Conservation (phyloP, 2,113 vertebrate genomes). For the Heloderma charlesbogerti region DNA sequence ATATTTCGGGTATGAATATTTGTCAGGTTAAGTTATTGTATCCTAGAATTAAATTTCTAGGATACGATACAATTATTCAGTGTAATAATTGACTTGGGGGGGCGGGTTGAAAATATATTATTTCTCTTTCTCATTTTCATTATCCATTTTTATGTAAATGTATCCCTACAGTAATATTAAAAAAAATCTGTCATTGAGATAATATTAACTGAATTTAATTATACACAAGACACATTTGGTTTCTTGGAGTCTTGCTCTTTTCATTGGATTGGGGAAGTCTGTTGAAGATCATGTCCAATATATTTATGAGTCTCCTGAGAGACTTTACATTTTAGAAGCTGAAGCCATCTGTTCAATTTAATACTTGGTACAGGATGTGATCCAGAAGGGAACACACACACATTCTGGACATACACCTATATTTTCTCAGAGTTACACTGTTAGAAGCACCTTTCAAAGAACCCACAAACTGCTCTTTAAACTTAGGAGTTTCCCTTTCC, state of each 20-base stretch:
- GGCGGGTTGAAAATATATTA: neutral
- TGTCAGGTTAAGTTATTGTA: constrained; percentile 31
- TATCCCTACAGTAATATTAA: constrained; percentile 20
- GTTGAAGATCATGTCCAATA: constrained; percentile 18
- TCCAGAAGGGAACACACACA: constrained; percentile 28
- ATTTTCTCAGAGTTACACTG: neutral
- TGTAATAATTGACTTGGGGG: neutral
- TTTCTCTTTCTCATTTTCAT: neutral
- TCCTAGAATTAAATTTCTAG: constrained; percentile 38
- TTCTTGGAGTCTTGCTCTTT: constrained; percentile 19
- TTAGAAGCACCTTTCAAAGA: constrained; percentile 2
- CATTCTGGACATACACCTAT: neutral
- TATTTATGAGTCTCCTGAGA: constrained; percentile 28
- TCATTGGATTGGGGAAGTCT: constrained; percentile 36
- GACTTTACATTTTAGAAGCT: constrained; percentile 27
- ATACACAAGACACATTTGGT: neutral
- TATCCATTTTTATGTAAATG: constrained; percentile 31
- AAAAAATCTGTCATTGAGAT: constrained; percentile 34
- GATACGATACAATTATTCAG: no score
- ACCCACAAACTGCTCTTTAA: neutral
- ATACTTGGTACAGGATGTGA: constrained; percentile 23
- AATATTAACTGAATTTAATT: constrained; percentile 13
- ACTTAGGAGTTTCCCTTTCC: neutral
- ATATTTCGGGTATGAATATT: constrained; percentile 35
- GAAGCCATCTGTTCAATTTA: constrained; percentile 43